Evolutionary conservation across 64 coral and sea anemone genomes (phyloP).

Genomic region (Platygyra sinensis): DNA sequence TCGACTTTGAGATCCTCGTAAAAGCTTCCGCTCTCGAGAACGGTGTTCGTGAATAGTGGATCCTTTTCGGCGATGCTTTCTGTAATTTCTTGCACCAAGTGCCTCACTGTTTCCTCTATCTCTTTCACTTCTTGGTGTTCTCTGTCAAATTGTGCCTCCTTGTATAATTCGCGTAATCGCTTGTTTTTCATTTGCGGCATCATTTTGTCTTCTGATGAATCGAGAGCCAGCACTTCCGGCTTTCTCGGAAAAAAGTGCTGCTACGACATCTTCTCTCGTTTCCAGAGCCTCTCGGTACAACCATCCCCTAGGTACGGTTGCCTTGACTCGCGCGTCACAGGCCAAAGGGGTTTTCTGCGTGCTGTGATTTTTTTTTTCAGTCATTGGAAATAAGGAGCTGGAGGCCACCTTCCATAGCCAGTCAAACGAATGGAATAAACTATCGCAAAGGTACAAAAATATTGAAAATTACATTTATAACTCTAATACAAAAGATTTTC

Average conservation of each 20-base stretch:
- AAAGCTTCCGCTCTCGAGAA: constrained; percentile 56
- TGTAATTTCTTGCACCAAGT: constrained; percentile 40
- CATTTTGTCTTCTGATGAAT: not conserved
- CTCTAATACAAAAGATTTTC: too few species aligned
- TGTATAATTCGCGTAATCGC: constrained; percentile 5
- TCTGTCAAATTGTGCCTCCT: constrained; percentile 25
- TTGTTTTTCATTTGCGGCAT: constrained; percentile 10
- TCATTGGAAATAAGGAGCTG: too few species aligned
- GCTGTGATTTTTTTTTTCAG: too few species aligned
- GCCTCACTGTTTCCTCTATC: constrained; percentile 57
- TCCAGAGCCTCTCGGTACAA: constrained; percentile 10
- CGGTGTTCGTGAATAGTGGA: constrained; percentile 36
- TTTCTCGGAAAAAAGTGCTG: not conserved
- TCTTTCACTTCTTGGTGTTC: constrained; percentile 57
- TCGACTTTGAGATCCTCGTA: constrained; percentile 76
- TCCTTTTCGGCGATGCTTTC: constrained; percentile 23
- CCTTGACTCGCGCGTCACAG: too few species aligned
- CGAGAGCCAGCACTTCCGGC: not conserved
- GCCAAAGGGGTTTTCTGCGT: too few species aligned
- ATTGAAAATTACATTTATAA: too few species aligned
- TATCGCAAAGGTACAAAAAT: too few species aligned
- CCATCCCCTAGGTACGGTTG: not conserved
- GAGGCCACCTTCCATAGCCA: too few species aligned
- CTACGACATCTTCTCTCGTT: not conserved
- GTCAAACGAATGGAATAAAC: too few species aligned